Conservation (phyloP, 1,140 invertebrate species). For the Drosophila elegans region DNA sequence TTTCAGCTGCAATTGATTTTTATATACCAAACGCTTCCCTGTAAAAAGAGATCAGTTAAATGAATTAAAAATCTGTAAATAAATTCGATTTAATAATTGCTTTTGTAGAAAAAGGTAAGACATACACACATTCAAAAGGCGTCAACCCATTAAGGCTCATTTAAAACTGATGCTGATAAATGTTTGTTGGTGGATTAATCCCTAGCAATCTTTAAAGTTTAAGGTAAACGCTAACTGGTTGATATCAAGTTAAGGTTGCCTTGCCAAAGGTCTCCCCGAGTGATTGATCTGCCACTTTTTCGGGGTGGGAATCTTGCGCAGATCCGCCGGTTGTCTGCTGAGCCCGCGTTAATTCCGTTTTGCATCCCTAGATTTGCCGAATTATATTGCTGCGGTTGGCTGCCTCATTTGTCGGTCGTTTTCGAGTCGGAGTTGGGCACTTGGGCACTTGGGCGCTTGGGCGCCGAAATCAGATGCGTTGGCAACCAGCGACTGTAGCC, state of each 20-base stretch:
- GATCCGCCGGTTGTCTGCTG: conserved; percentile 22
- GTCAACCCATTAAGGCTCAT: not conserved
- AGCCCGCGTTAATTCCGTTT: conserved; percentile 31
- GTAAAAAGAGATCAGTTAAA: too few species aligned
- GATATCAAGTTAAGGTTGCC: not conserved
- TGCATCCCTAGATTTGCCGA: conserved; percentile 58
- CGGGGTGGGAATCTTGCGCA: conserved; percentile 10
- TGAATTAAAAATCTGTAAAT: too few species aligned
- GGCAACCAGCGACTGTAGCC: conserved; percentile 36
- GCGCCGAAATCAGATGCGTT: conserved; percentile 73
- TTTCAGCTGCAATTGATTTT: too few species aligned
- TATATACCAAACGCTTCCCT: not conserved
- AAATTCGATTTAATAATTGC: too few species aligned
- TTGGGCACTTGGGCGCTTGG: not conserved
- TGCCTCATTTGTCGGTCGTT: conserved; percentile 70
- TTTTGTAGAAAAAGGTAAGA: too few species aligned
- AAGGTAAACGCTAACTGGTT: not conserved
- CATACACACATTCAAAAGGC: not conserved
- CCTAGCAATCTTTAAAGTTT: conserved; percentile 4
- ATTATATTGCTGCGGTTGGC: conserved; percentile 77
- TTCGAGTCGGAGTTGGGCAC: not conserved
- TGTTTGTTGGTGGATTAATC: conserved; percentile 18
- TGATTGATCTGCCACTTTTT: conserved; percentile 33
- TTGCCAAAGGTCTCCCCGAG: not conserved
- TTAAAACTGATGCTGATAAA: conserved; percentile 13